Percentiles rank a stretch among this genome's conserved stretches.
phyloP scores from a whole-genome alignment of 2,888 invertebrate genomes.

The Macrophya annulata region DNA sequence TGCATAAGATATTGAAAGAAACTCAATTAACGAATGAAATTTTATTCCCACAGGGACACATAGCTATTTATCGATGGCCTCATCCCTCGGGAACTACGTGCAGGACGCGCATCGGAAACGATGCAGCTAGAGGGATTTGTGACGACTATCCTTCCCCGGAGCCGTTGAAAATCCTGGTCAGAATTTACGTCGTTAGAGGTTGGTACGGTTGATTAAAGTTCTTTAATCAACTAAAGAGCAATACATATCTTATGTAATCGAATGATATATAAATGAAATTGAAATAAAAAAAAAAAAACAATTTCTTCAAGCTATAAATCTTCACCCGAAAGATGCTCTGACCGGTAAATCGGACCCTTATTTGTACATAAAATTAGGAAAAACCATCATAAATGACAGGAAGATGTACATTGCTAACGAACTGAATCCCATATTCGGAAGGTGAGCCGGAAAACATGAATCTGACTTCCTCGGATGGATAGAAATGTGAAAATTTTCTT shows the following conservation, averaged over 20 bases:
- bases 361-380: constrained; percentile 86
- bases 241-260: neutral
- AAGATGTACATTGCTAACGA: constrained; percentile 87
- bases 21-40: constrained; percentile 57
- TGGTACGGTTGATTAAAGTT: neutral
- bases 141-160: constrained; percentile 84
- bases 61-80: constrained; percentile 87
- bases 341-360: constrained; percentile 90
- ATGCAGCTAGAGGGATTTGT: constrained; percentile 84
- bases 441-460: constrained; percentile 78
- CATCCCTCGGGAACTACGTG: constrained; percentile 80
- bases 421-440: constrained; percentile 92
- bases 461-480: neutral
- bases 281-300: neutral
- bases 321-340: constrained; percentile 86
- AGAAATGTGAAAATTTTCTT: constrained; percentile 5
- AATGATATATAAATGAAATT: neutral
- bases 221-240: neutral
- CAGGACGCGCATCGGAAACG: constrained; percentile 80
- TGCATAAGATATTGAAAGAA: constrained; percentile 75
- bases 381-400: constrained; percentile 84
- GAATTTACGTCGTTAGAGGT: constrained; percentile 86
- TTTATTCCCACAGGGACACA: constrained; percentile 79
- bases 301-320: constrained; percentile 84
- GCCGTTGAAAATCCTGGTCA: constrained; percentile 84